Conservation (phyloP, 2,113 vertebrate species). For the Meleagris gallopavo region DNA sequence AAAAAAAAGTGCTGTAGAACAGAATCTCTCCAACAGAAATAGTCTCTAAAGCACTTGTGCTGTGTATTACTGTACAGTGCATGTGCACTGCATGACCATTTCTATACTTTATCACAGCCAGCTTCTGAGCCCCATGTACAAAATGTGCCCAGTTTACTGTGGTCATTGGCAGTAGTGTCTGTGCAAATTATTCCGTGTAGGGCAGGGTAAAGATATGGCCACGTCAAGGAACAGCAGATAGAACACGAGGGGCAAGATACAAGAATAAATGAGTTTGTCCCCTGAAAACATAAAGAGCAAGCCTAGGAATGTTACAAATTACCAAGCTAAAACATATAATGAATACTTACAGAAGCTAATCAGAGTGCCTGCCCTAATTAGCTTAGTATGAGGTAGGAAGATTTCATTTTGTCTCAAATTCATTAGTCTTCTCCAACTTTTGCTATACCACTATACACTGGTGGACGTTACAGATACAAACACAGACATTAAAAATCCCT, state of each 20-base stretch:
- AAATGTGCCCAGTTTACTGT: background rate
- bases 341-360: background rate
- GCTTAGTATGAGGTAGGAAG: background rate
- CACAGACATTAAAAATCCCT: background rate
- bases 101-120: background rate
- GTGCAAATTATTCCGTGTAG: background rate
- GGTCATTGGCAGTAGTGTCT: background rate
- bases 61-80: background rate
- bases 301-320: background rate
- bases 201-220: background rate
- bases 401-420: background rate
- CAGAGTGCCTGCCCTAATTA: background rate
- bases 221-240: background rate
- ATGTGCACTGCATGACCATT: rapidly evolving
- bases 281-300: background rate
- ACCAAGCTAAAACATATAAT: background rate
- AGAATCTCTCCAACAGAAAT: background rate
- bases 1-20: background rate
- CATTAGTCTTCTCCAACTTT: background rate
- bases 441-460: background rate
- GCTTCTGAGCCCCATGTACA: background rate
- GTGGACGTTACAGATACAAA: background rate
- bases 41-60: background rate
- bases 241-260: background rate
- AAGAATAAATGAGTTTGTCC: background rate